Evolutionary conservation across 2,888 invertebrate species (phyloP), one percentile per base, ranked within the genome.

Genomic region (Ormyrus labotus): DNA sequence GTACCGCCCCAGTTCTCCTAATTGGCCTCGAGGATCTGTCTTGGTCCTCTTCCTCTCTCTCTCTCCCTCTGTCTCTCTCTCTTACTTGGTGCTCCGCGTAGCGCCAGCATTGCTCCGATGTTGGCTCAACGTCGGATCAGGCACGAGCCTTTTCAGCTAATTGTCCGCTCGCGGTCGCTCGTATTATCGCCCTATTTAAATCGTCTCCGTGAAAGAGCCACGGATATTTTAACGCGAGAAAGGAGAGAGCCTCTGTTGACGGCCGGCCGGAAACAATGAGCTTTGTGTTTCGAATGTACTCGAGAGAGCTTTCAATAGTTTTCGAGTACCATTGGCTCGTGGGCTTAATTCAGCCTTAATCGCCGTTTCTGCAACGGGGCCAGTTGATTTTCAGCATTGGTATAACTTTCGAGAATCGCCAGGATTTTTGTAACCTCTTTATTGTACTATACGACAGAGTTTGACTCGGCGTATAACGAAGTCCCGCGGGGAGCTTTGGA

Each of bases 1-100:
- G 75, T 70, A 60, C 75, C 83, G 87, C 81, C 83, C 87, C 80
- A 87, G 86, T 86, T 87, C 83, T 80, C 81, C 83, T 88, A 89
- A 89, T 88, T 89, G 87, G 86, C 85, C 84, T 73, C 78, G 75
- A 45, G 81, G 76, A 75, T 83, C 73, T 71, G 64, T 80, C 83
- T 79, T 83, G 68, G n/a, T 47, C 50, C 60, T 67, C 73, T 75
- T 19, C 19, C 45, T 48, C 55, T 3, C 34, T 34, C 34, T 34
- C 3, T 34, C 34, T 34, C 34, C 3, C 34, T 34, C 34, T 19
- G 0, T 34, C 34, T 34, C 34, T 34, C 34, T 34, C 34, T 34
- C 34, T 34, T 4, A 34, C 34, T 34, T 78, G 60, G 50, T 72
- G 34, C 57, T 11, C 67, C 65, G 48, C 2, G 6, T 19, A 47